These are phyloP conservation scores for Phenacoccus solenopsis DNA, from an alignment of 1,140 invertebrate species.

Conservation along the genomic window DNA sequence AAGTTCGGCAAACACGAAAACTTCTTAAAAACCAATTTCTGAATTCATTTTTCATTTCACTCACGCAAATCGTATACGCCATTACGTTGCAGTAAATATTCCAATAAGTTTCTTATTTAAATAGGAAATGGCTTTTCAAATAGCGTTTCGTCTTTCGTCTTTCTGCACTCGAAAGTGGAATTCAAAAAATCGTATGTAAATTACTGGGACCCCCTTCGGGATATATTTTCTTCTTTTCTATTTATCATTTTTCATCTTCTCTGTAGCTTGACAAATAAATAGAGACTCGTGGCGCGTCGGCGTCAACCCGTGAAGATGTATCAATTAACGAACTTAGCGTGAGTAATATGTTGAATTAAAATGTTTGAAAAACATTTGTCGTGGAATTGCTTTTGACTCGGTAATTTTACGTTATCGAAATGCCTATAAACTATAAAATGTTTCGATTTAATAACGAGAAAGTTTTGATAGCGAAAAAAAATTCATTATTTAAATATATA, in stretches of 20 bases:
- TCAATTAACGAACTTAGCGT: too few relatives aligned
- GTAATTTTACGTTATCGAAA: neutral
- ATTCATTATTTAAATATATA: neutral
- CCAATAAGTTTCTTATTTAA: slow-evolving; percentile 3
- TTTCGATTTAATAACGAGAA: neutral
- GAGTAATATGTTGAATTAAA: too few relatives aligned
- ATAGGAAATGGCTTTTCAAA: neutral
- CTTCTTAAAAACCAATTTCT: slow-evolving; percentile 3
- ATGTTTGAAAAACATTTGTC: too few relatives aligned
- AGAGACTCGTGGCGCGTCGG: too few relatives aligned
- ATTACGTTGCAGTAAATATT: neutral
- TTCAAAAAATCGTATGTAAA: slow-evolving; percentile 3
- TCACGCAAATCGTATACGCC: slow-evolving; percentile 1
- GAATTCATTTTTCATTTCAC: slow-evolving; percentile 3
- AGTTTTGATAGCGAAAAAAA: neutral
- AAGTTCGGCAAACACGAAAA: neutral
- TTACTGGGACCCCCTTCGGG: neutral
- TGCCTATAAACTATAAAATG: neutral
- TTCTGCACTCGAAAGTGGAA: neutral
- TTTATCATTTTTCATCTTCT: neutral
- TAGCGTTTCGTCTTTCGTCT: neutral
- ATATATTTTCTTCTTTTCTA: too few relatives aligned
- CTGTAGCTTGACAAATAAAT: too few relatives aligned
- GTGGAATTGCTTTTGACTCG: too few relatives aligned
- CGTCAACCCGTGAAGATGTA: too few relatives aligned